Percentiles rank a stretch among this genome's conserved stretches.
phyloP scores from a whole-genome alignment of 2,797 vertebrate genomes.

The Bryconaethiops microstoma region DNA sequence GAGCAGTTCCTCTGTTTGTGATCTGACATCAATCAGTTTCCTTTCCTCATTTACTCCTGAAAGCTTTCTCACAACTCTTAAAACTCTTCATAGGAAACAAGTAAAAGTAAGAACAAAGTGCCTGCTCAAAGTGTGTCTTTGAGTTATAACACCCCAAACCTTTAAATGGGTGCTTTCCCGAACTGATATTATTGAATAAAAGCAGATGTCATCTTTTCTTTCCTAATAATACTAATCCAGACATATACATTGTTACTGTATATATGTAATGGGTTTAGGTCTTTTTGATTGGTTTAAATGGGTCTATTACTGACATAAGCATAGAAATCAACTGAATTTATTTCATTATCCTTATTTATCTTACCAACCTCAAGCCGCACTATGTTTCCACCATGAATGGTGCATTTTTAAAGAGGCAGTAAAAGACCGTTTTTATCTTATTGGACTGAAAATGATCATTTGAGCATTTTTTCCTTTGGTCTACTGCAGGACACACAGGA shows the following conservation, averaged over 20 bases:
- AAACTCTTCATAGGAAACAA: not conserved
- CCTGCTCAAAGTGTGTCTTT: not conserved
- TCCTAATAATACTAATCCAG: no score
- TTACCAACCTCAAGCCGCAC: not conserved
- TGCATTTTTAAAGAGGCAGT: not conserved
- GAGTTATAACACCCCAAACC: not conserved
- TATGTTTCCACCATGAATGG: not conserved
- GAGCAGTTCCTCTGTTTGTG: constrained; percentile 12
- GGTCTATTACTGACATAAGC: no score
- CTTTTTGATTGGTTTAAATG: no score
- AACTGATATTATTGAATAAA: not conserved
- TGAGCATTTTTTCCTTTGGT: not conserved
- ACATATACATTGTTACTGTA: no score
- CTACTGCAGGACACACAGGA: constrained; percentile 33
- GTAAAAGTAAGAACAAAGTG: not conserved
- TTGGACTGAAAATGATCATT: not conserved
- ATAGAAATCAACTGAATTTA: no score
- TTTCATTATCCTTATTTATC: no score
- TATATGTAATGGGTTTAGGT: no score
- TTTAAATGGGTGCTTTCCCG: not conserved
- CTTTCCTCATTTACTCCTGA: constrained; percentile 14
- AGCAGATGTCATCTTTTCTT: not conserved
- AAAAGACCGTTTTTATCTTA: not conserved
- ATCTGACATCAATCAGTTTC: constrained; percentile 18
- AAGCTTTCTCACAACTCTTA: not conserved